These are phyloP conservation scores for Eulacestoma nigropectus DNA, from an alignment of 2,113 vertebrate species.

Conservation along the genomic window DNA sequence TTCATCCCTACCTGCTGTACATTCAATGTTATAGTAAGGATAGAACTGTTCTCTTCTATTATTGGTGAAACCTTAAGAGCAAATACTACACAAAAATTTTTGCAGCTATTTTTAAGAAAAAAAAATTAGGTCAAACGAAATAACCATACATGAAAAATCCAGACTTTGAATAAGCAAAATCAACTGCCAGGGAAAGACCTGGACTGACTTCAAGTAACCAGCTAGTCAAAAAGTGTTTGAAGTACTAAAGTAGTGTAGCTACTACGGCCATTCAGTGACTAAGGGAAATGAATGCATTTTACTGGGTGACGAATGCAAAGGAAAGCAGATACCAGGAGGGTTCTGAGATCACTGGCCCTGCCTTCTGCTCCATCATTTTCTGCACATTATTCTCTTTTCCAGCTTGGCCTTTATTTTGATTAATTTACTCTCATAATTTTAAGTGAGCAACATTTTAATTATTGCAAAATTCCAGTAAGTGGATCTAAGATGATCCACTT, in stretches of 20 bases:
- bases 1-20: neutral
- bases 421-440: neutral
- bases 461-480: neutral
- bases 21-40: neutral
- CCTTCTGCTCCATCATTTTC: neutral
- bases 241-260: neutral
- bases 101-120: neutral
- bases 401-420: neutral
- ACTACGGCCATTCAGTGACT: neutral
- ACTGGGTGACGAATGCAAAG: neutral
- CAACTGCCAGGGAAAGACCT: neutral
- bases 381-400: neutral
- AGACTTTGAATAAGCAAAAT: neutral
- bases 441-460: neutral
- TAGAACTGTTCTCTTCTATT: neutral
- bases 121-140: neutral
- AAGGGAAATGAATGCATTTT: neutral
- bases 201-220: accelerated
- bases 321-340: neutral
- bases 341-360: neutral
- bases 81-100: neutral
- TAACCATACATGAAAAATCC: neutral
- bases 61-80: neutral
- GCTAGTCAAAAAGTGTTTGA: neutral
- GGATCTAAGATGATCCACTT: neutral